These are phyloP conservation scores for Pachyrhynchus sulphureomaculatus DNA, from an alignment of 1,140 invertebrate genomes.

Conservation along the genomic window DNA sequence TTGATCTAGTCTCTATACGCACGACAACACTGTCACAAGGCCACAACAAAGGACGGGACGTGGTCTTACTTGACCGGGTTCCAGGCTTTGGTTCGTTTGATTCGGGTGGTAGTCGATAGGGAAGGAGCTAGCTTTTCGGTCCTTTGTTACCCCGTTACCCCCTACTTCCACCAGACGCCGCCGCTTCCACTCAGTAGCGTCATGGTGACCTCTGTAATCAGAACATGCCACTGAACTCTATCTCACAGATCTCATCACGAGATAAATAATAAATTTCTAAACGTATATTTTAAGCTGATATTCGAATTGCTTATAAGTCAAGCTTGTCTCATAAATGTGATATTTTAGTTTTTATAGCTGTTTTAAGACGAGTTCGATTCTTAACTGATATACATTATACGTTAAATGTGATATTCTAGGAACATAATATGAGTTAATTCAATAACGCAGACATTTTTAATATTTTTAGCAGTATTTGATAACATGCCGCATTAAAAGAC, in stretches of 20 bases:
- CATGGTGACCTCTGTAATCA: conserved; percentile 64
- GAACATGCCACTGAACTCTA: conserved; percentile 49
- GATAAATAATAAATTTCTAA: not conserved
- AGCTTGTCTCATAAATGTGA: too few species aligned
- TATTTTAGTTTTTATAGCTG: too few species aligned
- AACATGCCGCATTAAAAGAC: too few species aligned
- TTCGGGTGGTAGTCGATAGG: conserved; percentile 33
- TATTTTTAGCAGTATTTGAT: too few species aligned
- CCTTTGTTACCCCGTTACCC: conserved; percentile 53
- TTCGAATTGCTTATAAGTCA: too few species aligned
- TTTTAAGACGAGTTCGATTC: too few species aligned
- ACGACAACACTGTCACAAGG: conserved; percentile 52
- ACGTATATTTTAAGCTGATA: not conserved
- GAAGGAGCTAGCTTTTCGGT: conserved; percentile 59
- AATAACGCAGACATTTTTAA: too few species aligned
- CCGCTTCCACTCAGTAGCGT: conserved; percentile 59
- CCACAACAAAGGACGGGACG: conserved; percentile 48
- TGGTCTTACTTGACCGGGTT: conserved; percentile 52
- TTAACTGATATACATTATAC: too few species aligned
- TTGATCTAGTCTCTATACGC: conserved; percentile 43
- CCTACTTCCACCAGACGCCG: conserved; percentile 65
- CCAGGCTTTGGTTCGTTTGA: conserved; percentile 30
- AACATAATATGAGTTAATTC: too few species aligned
- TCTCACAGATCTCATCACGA: not conserved
- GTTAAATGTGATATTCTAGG: too few species aligned